phyloP scores from a whole-genome alignment of 2,888 invertebrate genomes.

The Phortica okadai region DNA sequence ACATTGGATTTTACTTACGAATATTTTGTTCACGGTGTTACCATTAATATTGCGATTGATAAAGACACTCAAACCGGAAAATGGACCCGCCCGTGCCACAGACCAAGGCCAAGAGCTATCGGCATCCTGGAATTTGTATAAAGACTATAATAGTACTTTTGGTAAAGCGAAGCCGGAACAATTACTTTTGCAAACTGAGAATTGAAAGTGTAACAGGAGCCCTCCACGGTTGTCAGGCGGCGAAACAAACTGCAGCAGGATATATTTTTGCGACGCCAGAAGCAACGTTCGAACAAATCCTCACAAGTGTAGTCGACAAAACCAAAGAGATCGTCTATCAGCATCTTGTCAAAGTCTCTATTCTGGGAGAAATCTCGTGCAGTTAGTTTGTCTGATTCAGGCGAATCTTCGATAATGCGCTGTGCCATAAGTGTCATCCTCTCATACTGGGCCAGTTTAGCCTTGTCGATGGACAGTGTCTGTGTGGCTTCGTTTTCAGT shows the following conservation, averaged over 20 bases:
- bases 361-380: constrained; percentile 34
- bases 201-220: constrained; percentile 58
- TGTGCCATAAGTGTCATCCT: not conserved
- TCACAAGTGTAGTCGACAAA: constrained; percentile 48
- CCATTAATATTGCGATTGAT: constrained; percentile 46
- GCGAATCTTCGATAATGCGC: not conserved
- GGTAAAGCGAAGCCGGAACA: no score
- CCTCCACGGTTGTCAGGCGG: constrained; percentile 29
- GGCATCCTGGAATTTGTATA: constrained; percentile 20
- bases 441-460: constrained; percentile 45
- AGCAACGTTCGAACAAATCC: constrained; percentile 56
- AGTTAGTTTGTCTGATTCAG: not conserved
- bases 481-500: not conserved
- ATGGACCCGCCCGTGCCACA: constrained; percentile 53
- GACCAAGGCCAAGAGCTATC: constrained; percentile 64
- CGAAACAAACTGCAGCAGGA: constrained; percentile 61
- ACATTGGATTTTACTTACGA: constrained; percentile 45
- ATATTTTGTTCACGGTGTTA: constrained; percentile 41
- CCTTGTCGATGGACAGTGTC: constrained; percentile 21
- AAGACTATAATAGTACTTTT: no score
- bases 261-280: constrained; percentile 54
- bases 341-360: constrained; percentile 23
- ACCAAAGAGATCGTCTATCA: constrained; percentile 28
- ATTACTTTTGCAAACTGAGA: constrained; percentile 30
- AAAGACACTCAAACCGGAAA: constrained; percentile 54